Evolutionary conservation across 1,140 invertebrate genomes (phyloP).

Genomic region (Ostrea edulis): DNA sequence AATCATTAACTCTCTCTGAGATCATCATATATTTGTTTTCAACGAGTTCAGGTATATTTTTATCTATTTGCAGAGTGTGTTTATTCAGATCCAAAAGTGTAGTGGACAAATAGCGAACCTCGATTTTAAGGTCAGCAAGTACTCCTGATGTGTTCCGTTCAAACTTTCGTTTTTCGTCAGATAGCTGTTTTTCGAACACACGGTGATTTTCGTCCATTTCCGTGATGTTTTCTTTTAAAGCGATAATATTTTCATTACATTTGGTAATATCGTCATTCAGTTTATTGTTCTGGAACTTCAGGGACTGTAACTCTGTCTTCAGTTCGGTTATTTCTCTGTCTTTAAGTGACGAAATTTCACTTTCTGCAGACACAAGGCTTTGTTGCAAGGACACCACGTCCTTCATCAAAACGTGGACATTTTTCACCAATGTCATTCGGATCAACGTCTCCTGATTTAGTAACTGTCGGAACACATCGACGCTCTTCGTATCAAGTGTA

Average conservation of each 20-base stretch:
- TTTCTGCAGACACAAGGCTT: neutral
- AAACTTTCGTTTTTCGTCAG: neutral
- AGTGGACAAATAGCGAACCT: constrained; percentile 1
- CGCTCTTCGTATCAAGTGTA: neutral
- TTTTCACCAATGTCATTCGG: constrained; percentile 1
- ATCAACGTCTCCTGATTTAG: neutral
- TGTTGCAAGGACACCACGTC: neutral
- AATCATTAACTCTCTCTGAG: neutral
- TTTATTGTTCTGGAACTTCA: neutral
- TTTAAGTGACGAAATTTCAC: neutral
- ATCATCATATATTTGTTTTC: neutral
- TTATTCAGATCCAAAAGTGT: neutral
- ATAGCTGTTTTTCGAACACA: neutral
- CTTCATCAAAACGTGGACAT: neutral
- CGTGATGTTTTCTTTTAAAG: neutral
- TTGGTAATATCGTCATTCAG: neutral
- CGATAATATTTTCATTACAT: neutral
- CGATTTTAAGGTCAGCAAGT: neutral
- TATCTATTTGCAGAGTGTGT: neutral
- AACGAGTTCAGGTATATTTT: neutral
- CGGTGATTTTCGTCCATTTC: neutral
- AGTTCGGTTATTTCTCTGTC: neutral
- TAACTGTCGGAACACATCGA: neutral
- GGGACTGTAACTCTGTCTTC: neutral
- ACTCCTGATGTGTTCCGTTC: neutral